Base-by-base conservation (phyloP, 2,113 vertebrate genomes). In the Typhlomys cinereus region DNA sequence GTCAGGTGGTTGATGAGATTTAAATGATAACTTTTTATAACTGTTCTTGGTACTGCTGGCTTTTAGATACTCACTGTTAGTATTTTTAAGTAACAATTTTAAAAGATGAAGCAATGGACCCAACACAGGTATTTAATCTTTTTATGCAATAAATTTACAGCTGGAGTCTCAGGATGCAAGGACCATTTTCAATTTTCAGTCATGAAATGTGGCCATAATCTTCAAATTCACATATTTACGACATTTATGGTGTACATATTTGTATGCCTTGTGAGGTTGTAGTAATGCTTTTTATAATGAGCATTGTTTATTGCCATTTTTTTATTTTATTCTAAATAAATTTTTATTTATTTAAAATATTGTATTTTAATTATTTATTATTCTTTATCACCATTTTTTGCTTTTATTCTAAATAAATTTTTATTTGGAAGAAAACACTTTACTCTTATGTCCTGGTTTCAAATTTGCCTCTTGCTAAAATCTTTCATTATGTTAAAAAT, bases 311-410 rank as follows among this genome's bases (percentile, higher is more conserved):
- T 95, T 18, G 31, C 36, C 91, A 50, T 1, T 36, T 78, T 95
- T 95, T 95, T 73, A 57, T 27, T 17, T 84, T 80, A 50, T 82
- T 95, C 90, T 94, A 84, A 79, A 2, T 39, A 87, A 50, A 86
- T 90, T 81, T 61, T 14, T 67, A 66, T 52, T 44, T 61, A 88
- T 64, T 92, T 94, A 36, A 36, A 80, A 73, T 73, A 57, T 27
- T 17, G 80, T 80, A 50, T 82, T 95, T 89, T 94, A 84, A 79
- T 2, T 39, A 87, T 46, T 84, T 90, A 78, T 61, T 14, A 93
- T 41, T 95, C 86, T n/a, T 90, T 86, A 85, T 95, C 20, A n/a
- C 36, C 91, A 50, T 1, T 36, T 78, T 95, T 95, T 95, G 70
- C 52, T 27, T 17, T 84, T 80, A 50, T 82, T 95, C 90, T 94